Base-by-base conservation (phyloP, 2,888 invertebrate species). In the Tupiocoris notatus region DNA sequence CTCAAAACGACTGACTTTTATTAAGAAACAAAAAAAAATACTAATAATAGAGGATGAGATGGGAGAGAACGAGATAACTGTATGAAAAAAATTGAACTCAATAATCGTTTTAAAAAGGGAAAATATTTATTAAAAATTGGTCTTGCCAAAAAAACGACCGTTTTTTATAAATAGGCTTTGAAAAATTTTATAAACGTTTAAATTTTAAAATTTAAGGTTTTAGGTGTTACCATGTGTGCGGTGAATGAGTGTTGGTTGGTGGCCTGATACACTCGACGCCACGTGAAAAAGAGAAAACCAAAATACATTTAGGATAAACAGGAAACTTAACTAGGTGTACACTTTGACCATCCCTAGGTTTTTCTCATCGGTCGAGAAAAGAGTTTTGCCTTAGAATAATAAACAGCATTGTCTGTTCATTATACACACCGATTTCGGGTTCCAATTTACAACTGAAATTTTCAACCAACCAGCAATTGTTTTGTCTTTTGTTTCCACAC, bases 1-100 rank as follows among this genome's bases (percentile, higher is more conserved):
- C 76, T 70, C 77, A 79, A 80, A 78, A 78, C 80, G 80, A 80
- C 80, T 80, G 80, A 80, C 80, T 80, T 80, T 79, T 78, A 79
- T 79, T 79, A 76, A 78, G 74, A 79, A 79, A 79, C 76, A 79
- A 79, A 78, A 79, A 77, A 39, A 39, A 39, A 39, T 39, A 39
- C 39, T 39, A 39, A 39, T 39, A 39, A 39, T 39, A 39, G 39
- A 39, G 12, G 39, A 39, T 39, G 39, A 39, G 39, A 39, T 39
- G 39, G 39, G 39, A n/a, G 39, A 39, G 39, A 12, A 7, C 39
- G 39, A 39, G 39, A 39, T 39, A 39, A 80, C 73, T 79, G 77
- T 62, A 66, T 61, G 58, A 71, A 70, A 76, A 57, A 68, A 57
- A 68, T 39, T 18, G 24, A 39, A 79, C 79, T 79, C 79, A 80